Evolutionary conservation across 2,113 vertebrate genomes (phyloP).

Genomic region (Tretioscincus oriximinensis): DNA sequence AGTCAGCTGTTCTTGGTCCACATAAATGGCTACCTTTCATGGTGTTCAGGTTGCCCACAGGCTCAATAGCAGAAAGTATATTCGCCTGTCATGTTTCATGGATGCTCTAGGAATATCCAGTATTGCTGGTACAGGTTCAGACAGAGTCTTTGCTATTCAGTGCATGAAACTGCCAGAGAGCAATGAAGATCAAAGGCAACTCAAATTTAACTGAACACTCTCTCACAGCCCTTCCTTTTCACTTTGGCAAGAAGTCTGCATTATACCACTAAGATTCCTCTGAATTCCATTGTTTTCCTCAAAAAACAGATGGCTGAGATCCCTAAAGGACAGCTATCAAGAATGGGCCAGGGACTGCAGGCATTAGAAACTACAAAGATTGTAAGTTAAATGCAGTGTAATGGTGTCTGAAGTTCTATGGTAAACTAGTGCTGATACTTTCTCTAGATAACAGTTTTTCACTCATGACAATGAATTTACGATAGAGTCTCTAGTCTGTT

Average conservation of each 20-base stretch:
- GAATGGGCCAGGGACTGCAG: no score
- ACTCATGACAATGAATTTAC: background rate
- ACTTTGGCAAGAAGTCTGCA: background rate
- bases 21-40: no score
- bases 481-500: background rate
- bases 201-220: background rate
- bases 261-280: background rate
- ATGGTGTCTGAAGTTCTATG: background rate
- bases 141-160: background rate
- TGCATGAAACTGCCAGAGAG: background rate
- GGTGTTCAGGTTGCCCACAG: no score
- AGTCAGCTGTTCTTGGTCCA: no score
- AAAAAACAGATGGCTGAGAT: background rate
- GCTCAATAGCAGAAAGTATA: no score
- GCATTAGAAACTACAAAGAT: background rate
- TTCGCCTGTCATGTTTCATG: no score
- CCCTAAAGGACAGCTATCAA: background rate
- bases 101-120: no score
- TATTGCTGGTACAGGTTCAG: no score
- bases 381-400: background rate
- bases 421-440: background rate
- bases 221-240: background rate
- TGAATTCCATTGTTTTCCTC: background rate
- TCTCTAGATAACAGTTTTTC: background rate
- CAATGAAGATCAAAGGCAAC: background rate